A percentile compares a stretch with the other conserved stretches of the same genome.
phyloP scores from a whole-genome alignment of 64 coral and sea anemone genomes.

The Cladopsammia gracilis region DNA sequence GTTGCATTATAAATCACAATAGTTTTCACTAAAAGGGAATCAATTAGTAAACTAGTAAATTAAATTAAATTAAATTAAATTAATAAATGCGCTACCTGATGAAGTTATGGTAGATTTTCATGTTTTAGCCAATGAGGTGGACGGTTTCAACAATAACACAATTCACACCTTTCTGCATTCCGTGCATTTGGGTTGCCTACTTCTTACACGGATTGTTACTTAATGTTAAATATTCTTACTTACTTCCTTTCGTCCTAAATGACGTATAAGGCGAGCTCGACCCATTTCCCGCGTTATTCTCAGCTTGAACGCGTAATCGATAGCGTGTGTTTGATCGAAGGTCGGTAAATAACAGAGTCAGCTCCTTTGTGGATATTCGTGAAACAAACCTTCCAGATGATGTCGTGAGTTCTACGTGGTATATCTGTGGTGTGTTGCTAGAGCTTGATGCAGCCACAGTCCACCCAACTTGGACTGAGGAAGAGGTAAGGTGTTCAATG shows the following conservation, averaged over 20 bases:
- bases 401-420: slow-evolving; percentile 8
- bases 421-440: neutral
- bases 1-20: too few species aligned
- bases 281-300: slow-evolving; percentile 32
- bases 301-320: slow-evolving; percentile 24
- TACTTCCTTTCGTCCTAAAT: slow-evolving; percentile 8
- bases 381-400: neutral
- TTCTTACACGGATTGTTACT: too few species aligned
- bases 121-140: too few species aligned
- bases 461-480: slow-evolving; percentile 14
- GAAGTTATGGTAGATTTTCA: too few species aligned
- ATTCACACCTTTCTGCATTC: too few species aligned
- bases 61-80: too few species aligned
- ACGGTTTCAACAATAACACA: too few species aligned
- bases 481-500: neutral
- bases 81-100: too few species aligned
- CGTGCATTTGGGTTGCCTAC: too few species aligned
- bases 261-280: neutral
- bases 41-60: too few species aligned
- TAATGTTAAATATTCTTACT: neutral
- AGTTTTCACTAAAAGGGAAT: too few species aligned
- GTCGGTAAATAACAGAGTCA: neutral
- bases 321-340: neutral
- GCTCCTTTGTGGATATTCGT: neutral
- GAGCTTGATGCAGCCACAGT: neutral